phyloP scores from a whole-genome alignment of 2,797 vertebrate species.

The Anisognathus igniventris region DNA sequence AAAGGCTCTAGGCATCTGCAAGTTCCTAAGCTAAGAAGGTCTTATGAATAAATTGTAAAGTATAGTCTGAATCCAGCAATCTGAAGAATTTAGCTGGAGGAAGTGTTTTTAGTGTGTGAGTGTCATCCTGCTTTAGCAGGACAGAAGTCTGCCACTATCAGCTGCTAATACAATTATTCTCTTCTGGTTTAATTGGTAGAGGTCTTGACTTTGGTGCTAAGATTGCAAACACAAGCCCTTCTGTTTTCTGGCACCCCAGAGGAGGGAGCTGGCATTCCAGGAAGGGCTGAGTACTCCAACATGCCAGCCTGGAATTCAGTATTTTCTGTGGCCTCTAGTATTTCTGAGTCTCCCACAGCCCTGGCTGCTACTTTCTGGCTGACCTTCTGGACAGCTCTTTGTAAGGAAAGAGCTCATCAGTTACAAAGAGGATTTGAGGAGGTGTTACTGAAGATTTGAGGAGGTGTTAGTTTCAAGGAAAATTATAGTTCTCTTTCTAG shows the following conservation, averaged over 20 bases:
- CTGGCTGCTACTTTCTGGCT: background rate
- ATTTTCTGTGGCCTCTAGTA: background rate
- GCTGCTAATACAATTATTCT: background rate
- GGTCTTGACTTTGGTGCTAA: background rate
- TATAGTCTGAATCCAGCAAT: background rate
- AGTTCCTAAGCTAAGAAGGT: background rate
- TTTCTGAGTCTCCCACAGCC: background rate
- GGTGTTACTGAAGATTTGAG: background rate
- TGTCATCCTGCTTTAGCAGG: background rate
- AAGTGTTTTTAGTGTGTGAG: background rate
- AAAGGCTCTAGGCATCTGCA: background rate
- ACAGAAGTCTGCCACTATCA: background rate
- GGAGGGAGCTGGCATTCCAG: background rate
- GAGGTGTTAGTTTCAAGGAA: background rate
- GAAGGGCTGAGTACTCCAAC: background rate
- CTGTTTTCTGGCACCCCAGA: background rate
- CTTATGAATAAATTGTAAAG: slow-evolving; percentile 31
- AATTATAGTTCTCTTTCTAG: background rate
- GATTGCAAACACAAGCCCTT: background rate
- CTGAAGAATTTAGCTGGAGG: slow-evolving; percentile 11
- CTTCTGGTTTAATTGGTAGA: background rate
- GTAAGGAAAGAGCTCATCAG: background rate
- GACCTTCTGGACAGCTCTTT: background rate
- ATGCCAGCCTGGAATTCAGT: background rate
- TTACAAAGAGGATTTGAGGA: background rate